phyloP scores from a whole-genome alignment of 1,140 invertebrate genomes.

The Muscidifurax raptorellus region DNA sequence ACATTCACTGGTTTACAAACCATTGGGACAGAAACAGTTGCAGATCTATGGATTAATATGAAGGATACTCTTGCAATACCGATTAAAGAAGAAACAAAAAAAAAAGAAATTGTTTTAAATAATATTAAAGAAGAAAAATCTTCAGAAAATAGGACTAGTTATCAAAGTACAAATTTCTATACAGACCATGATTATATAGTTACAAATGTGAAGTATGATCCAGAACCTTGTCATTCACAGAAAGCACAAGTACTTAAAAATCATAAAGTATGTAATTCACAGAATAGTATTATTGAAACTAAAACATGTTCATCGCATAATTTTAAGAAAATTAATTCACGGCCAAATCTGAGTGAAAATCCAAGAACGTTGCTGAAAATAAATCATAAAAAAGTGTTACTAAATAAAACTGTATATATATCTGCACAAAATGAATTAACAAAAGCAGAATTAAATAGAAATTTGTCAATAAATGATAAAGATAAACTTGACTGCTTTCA shows the following conservation, averaged over 20 bases:
- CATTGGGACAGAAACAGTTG: constrained; percentile 85
- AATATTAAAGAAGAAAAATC: constrained; percentile 26
- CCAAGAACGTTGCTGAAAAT: neutral
- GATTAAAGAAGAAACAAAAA: constrained; percentile 20
- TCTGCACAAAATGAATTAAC: neutral
- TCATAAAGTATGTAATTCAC: neutral
- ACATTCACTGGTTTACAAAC: constrained; percentile 92
- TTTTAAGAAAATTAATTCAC: neutral
- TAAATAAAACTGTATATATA: neutral
- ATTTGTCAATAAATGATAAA: constrained; percentile 12
- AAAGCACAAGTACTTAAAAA: neutral
- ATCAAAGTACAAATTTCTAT: neutral
- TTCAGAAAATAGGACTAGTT: constrained; percentile 27
- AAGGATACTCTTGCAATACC: constrained; percentile 30
- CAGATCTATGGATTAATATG: constrained; percentile 82
- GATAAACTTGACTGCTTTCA: neutral
- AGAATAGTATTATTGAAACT: neutral
- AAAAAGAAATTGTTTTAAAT: neutral
- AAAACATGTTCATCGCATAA: neutral
- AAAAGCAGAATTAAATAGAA: neutral
- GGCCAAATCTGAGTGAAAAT: neutral
- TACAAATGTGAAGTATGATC: neutral
- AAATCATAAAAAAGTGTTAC: constrained; percentile 12
- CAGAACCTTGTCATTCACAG: neutral
- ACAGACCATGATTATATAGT: constrained; percentile 35